These are phyloP conservation scores for Chaetodon trifasciatus DNA, from an alignment of 2,797 vertebrate species.

Conservation along the genomic window DNA sequence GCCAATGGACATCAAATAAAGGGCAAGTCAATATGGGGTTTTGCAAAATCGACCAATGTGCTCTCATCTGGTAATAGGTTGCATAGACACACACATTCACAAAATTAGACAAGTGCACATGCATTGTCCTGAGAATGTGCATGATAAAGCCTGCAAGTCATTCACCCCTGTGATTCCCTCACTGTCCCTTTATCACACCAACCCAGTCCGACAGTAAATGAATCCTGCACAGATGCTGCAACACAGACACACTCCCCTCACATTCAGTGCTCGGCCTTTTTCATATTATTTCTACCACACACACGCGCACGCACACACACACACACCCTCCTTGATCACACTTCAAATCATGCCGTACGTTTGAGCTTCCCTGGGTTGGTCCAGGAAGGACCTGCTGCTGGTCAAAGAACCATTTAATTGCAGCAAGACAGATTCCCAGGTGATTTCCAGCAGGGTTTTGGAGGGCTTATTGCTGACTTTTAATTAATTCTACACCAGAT, in stretches of 20 bases:
- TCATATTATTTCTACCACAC: conserved; percentile 10
- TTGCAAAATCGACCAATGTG: not conserved
- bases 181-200: conserved; percentile 36
- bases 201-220: conserved; percentile 26
- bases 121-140: conserved; percentile 9
- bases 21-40: not conserved
- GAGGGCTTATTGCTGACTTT: conserved; percentile 26
- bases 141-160: conserved; percentile 35
- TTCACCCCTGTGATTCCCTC: conserved; percentile 32
- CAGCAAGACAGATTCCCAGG: conserved; percentile 28
- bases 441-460: conserved; percentile 42
- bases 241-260: conserved; percentile 18
- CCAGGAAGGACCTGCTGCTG: conserved; percentile 32
- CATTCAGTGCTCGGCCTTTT: conserved; percentile 16
- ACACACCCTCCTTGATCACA: conserved; percentile 18
- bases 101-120: conserved; percentile 3
- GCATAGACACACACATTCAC: conserved; percentile 4
- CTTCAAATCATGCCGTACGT: conserved; percentile 21
- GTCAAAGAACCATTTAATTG: conserved; percentile 33
- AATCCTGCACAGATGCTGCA: conserved; percentile 49
- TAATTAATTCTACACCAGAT: conserved; percentile 18
- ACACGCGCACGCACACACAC: not conserved
- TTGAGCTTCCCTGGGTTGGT: conserved; percentile 35
- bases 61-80: not conserved
- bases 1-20: not conserved